Evolutionary conservation across 53 echinoderm and acorn worm genomes (phyloP).

Genomic region (Echinometra lucunter): DNA sequence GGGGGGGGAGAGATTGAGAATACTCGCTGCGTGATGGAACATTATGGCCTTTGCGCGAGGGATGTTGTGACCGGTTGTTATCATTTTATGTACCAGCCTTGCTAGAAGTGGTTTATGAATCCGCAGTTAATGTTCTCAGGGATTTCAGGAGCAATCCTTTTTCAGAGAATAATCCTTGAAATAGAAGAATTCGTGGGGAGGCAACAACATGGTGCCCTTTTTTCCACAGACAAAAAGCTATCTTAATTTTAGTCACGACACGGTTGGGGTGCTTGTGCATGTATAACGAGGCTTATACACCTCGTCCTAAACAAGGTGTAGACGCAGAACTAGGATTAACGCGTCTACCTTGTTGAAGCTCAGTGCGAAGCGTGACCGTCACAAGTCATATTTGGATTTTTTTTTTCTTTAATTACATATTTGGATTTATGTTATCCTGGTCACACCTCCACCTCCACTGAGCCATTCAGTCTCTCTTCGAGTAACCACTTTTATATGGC

Average conservation of each 20-base stretch:
- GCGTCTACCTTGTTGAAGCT: not conserved
- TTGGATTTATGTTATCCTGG: too few species aligned
- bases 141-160: not conserved
- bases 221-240: not conserved
- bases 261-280: not conserved
- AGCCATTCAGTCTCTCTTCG: too few species aligned
- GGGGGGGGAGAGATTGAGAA: not conserved
- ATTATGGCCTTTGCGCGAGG: not conserved
- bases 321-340: not conserved
- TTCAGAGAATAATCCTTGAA: not conserved
- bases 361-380: not conserved
- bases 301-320: not conserved
- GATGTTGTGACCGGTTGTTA: not conserved
- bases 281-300: not conserved
- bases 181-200: not conserved
- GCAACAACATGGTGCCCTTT: not conserved
- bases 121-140: not conserved
- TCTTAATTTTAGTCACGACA: constrained; percentile 13
- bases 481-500: too few species aligned
- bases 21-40: not conserved
- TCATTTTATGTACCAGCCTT: not conserved
- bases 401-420: too few species aligned
- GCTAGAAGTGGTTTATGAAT: not conserved
- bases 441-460: too few species aligned
- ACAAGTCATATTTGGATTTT: not conserved